Base-by-base conservation (phyloP, 2,888 invertebrate genomes). In the Cyclophora albipunctata region DNA sequence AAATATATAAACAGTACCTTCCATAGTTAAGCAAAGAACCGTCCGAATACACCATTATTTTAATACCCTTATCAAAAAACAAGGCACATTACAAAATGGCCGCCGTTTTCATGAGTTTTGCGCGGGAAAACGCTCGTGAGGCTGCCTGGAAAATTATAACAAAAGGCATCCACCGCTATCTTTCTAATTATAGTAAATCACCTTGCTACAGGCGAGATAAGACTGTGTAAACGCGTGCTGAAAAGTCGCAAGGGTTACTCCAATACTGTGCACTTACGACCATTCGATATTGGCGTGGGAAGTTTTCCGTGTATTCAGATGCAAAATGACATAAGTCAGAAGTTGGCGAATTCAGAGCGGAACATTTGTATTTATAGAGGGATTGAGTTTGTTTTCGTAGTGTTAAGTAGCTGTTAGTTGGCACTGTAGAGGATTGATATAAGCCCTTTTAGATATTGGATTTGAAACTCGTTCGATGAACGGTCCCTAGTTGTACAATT, bases 121-220 rank as follows among this genome's bases (percentile, higher is more conserved):
- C 81, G 80, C 84, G 84, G 81, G 82, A 82, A 85, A 85, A 76
- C 75, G 80, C 75, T 81, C 81, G 81, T 79, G 81, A 81, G 78
- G 78, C 79, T 74, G 83, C 81, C 86, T 82, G 85, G 84, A 86
- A 88, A 88, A 87, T 88, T 87, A 87, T 87, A 87, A 87, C 87
- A 88, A 88, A 85, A 87, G 87, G 85, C 86, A 84, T 85, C 87
- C 80, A 84, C 82, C 85, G 88, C 88, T 89, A 89, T 89, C 89
- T 89, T 84, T 86, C 86, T 89, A 89, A 89, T 89, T 89, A 89
- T 87, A 84, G 84, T 87, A 87, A 86, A 87, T 87, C 87, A 87
- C 86, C 87, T 87, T 83, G 84, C 86, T 83, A 86, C 81, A 81
- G 82, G 78, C 83, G 70, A 87, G 88, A 88, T 88, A 88, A 87